Evolutionary conservation across 1,140 invertebrate genomes (phyloP), one percentile per base, ranked within the genome.

Genomic region (Drosophila kanapiae): DNA sequence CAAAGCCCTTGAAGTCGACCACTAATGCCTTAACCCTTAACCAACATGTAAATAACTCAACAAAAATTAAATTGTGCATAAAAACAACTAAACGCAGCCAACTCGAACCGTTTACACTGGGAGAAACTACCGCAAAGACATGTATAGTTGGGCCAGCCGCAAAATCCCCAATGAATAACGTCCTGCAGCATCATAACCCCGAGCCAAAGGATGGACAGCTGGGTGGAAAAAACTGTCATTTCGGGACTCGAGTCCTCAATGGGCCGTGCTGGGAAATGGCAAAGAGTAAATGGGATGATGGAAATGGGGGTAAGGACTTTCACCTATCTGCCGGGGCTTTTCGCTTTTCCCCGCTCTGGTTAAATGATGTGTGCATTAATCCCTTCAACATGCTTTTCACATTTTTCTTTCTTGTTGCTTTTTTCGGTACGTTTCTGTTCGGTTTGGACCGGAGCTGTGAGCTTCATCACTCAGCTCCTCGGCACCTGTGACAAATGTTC

Each of bases 331-430:
- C 33, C 10, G 35, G 45, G 16, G 53, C 18, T 42, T 75, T 49
- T 53, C 51, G 11, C 31, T 8, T 11, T 37, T 54, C 16, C 51
- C 33, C 16, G 38, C 40, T 40, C 59, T 72, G 70, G 85, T 90
- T 88, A 90, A 90, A 90, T 90, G 84, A 88, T 88, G 85, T 85
- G 85, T 85, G 81, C 75, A 83, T 81, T 83, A 88, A 90, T 90
- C 78, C 78, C 81, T 88, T 90, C 82, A 84, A 85, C 77, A 90
- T 81, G 81, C 78, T 80, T 75, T 65, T 70, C 84, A 78, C 80
- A 80, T 82, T 79, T 79, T 65, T 83, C 58, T 68, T 63, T 64
- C 48, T 23, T 23, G 58, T 63, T 75, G 60, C 38, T 68, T 23
- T 56, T 40, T 42, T 45, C 27, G 16, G 14, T 7, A 31, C 11